Conservation (phyloP, 1,140 invertebrate species). For the Bombus difficillimus region DNA sequence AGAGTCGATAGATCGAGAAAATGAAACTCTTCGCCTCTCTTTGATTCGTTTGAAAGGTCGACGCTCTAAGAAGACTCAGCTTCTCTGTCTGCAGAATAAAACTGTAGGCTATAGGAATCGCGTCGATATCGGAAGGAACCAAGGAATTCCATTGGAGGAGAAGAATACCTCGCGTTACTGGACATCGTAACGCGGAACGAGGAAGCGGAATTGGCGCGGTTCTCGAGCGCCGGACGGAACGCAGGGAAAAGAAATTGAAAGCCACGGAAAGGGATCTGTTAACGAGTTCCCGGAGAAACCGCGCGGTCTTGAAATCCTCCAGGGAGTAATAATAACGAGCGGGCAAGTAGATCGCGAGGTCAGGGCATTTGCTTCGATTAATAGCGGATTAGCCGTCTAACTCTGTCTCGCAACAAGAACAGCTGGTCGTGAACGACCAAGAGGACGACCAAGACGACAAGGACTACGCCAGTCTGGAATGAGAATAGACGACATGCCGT, state of each 20-base stretch:
- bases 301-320: conserved; percentile 36
- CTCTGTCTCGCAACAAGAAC: conserved; percentile 40
- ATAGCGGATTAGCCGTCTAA: conserved; percentile 40
- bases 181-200: conserved; percentile 29
- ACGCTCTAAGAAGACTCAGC: neutral
- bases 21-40: neutral
- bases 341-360: conserved; percentile 42
- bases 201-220: neutral
- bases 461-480: neutral
- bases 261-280: neutral
- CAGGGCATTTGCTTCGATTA: conserved; percentile 49
- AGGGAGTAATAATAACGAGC: conserved; percentile 33
- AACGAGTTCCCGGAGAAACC: conserved; percentile 28
- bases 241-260: neutral
- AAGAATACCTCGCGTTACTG: neutral
- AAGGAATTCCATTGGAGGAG: neutral
- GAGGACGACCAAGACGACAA: neutral
- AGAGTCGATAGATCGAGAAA: neutral
- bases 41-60: neutral
- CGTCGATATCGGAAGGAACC: neutral
- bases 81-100: neutral
- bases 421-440: conserved; percentile 28
- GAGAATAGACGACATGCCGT: conserved; percentile 29
- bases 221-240: neutral
- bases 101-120: neutral